Evolutionary conservation across 1,140 invertebrate species (phyloP), one percentile per base, ranked within the genome.

Genomic region (Saccostrea cuccullata): DNA sequence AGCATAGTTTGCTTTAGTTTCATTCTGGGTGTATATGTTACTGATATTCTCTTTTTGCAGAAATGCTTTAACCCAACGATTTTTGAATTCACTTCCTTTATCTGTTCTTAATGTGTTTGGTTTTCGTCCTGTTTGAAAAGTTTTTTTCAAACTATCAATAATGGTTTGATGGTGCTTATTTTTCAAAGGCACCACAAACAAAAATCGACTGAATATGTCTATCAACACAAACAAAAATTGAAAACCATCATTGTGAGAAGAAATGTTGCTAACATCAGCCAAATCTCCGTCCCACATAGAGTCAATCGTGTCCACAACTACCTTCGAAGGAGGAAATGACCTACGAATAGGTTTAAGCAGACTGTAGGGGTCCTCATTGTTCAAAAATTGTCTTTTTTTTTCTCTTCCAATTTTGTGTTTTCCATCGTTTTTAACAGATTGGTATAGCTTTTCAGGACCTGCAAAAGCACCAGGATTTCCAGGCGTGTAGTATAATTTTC

Each of bases 321-420:
- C 86, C 55, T 47, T 58, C 20, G 73, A 82, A 15, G 77, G 30
- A n/a, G 77, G 55, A 55, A 87, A 87, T 55, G 30, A 55, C 47
- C 86, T 23, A 36, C 82, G 77, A 47, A 87, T 70, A 70, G 58
- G 55, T 67, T 87, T 87, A 23, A 56, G 56, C n/a, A 87, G 23
- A 84, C 67, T 64, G 26, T 87, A 87, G 8, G 86, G 17, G n/a
- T 87, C 86, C 30, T 83, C 47, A 47, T 47, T 47, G 40, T 47
- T 47, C 40, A 47, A 47, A 47, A 47, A 47, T 47, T 47, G 40
- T 47, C 17, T 87, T 40, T 83, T 82, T 83, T 26, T 58, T 36
- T 26, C 30, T 84, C 73, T 55, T 58, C 86, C 82, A n/a, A 87
- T 87, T 9, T 87, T 84, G 47, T 87, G 55, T 87, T 87, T 83